Evolutionary conservation across 2,113 vertebrate genomes (phyloP).

Genomic region (Cariama cristata): DNA sequence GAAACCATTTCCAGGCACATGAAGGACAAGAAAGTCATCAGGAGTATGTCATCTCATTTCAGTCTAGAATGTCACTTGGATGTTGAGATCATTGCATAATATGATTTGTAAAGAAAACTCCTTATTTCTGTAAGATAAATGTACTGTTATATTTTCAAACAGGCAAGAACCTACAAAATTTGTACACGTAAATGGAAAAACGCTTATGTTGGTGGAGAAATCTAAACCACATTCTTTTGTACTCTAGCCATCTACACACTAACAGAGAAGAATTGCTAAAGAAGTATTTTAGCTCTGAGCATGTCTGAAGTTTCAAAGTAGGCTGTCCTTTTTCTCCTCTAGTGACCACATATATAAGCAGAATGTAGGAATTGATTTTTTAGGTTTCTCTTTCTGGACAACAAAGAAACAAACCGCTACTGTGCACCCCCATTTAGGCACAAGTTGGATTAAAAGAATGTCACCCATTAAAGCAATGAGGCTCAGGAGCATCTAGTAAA

Average conservation of each 20-base stretch:
- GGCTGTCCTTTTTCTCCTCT: neutral
- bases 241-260: neutral
- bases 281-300: neutral
- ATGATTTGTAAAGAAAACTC: neutral
- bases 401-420: neutral
- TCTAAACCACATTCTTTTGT: constrained; percentile 7
- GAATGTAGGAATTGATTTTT: neutral
- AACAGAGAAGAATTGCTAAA: neutral
- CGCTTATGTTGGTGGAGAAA: neutral
- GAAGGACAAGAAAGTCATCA: neutral
- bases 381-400: neutral
- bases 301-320: neutral
- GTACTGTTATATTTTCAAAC: constrained; percentile 2
- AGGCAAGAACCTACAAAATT: neutral
- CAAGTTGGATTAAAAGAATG: neutral
- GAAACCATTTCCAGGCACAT: neutral
- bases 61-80: neutral
- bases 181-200: constrained; percentile 2
- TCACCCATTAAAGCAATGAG: neutral
- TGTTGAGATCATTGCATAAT: neutral
- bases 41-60: neutral
- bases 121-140: constrained; percentile 2
- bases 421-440: neutral
- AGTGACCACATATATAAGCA: neutral
- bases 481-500: neutral